Evolutionary conservation across 1,140 invertebrate genomes (phyloP).

Genomic region (Vanessa tameamea): DNA sequence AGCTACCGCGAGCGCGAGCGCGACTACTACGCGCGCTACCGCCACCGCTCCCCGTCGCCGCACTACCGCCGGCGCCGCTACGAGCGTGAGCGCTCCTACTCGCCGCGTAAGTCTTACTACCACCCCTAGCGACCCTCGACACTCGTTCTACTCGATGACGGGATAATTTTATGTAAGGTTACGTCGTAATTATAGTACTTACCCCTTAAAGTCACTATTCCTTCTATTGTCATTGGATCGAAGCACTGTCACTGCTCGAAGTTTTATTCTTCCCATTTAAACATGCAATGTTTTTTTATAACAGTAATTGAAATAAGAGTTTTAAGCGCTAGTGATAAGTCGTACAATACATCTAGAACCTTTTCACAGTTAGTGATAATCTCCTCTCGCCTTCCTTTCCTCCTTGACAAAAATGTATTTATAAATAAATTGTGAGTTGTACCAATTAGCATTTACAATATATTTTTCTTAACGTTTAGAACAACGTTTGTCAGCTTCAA

Average conservation of each 20-base stretch:
- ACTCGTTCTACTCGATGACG: not conserved
- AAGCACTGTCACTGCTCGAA: not conserved
- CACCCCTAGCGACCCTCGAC: constrained; percentile 37
- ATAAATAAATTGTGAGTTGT: not conserved
- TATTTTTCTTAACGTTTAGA: not conserved
- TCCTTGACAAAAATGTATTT: not conserved
- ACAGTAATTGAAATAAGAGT: not conserved
- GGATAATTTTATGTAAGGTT: too few species aligned
- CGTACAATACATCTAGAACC: not conserved
- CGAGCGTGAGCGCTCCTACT: constrained; percentile 91
- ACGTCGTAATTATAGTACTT: too few species aligned
- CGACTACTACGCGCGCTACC: constrained; percentile 72
- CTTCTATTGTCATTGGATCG: too few species aligned
- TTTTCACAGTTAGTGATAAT: constrained; percentile 3
- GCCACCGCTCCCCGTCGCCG: constrained; percentile 76
- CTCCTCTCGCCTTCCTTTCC: not conserved
- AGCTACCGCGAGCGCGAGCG: constrained; percentile 66
- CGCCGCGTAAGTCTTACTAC: constrained; percentile 86
- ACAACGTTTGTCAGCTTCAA: constrained; percentile 1
- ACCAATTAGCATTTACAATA: constrained; percentile 1
- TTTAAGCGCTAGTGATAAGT: not conserved
- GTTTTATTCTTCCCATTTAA: not conserved
- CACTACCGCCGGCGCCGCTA: constrained; percentile 83
- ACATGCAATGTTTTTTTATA: not conserved
- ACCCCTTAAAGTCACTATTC: too few species aligned